These are phyloP conservation scores for Platichthys stellatus DNA, from an alignment of 2,113 vertebrate genomes.

Conservation along the genomic window DNA sequence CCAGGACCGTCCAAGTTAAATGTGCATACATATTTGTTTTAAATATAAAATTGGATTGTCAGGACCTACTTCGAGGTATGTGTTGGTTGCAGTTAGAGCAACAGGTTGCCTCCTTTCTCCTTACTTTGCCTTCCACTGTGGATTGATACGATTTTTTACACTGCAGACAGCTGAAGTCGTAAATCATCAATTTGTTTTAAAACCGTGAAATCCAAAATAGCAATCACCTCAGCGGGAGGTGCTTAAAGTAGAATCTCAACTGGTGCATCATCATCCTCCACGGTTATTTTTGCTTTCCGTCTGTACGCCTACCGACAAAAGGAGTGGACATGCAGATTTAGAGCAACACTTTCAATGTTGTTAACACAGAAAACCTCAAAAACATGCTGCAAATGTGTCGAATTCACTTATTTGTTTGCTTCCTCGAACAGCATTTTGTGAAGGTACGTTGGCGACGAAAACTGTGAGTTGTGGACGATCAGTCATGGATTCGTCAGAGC, in stretches of 20 bases:
- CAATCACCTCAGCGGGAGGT: slow-evolving; percentile 46
- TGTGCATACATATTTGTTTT: background rate
- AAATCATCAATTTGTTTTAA: slow-evolving; percentile 33
- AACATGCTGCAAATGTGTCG: slow-evolving; percentile 11
- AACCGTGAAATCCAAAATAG: slow-evolving; percentile 34
- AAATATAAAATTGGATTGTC: slow-evolving; percentile 6
- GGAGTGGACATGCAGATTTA: no score
- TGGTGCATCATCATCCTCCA: slow-evolving; percentile 1
- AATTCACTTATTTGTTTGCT: background rate
- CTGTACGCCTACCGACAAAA: no score
- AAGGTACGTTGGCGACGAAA: background rate
- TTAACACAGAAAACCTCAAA: slow-evolving; percentile 24
- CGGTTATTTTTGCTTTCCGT: slow-evolving; percentile 35
- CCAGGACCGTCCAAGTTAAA: slow-evolving; percentile 2
- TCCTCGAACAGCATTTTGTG: background rate
- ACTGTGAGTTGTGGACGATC: no score
- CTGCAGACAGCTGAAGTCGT: slow-evolving; percentile 2
- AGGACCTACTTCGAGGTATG: background rate
- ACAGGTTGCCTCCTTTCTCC: background rate
- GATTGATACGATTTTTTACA: background rate
- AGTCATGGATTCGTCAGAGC: no score
- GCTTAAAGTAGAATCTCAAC: slow-evolving; percentile 28
- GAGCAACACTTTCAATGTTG: slow-evolving; percentile 4
- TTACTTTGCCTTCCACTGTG: background rate
- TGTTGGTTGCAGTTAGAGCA: no score